A percentile compares a stretch with the other conserved stretches of the same genome.
phyloP scores from a whole-genome alignment of 1,140 invertebrate species.

The Druon quercuslanigerum region DNA sequence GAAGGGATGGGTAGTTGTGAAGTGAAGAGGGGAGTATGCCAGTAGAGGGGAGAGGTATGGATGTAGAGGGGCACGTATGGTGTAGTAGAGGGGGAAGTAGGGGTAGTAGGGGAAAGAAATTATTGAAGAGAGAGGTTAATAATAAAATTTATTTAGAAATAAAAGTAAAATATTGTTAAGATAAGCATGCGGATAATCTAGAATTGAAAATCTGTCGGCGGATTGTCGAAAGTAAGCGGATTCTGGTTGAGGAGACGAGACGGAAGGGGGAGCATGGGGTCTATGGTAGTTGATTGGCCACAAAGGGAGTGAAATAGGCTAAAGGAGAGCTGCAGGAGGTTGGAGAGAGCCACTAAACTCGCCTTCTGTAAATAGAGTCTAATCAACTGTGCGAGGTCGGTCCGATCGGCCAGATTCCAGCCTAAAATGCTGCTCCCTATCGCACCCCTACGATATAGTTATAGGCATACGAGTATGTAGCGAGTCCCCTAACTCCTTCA shows the following conservation, averaged over 20 bases:
- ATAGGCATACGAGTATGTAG: slow-evolving; percentile 33
- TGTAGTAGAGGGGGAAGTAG: too few species aligned
- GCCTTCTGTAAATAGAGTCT: slow-evolving; percentile 74
- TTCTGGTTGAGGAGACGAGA: slow-evolving; percentile 51
- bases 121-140: too few species aligned
- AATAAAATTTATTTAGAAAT: too few species aligned
- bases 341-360: slow-evolving; percentile 67
- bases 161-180: background rate
- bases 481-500: slow-evolving; percentile 49
- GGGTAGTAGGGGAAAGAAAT: too few species aligned
- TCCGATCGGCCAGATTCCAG: slow-evolving; percentile 72
- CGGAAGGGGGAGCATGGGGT: slow-evolving; percentile 57
- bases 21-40: too few species aligned
- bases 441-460: slow-evolving; percentile 49
- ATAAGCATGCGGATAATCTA: slow-evolving; percentile 18
- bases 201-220: slow-evolving; percentile 25
- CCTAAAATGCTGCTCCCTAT: slow-evolving; percentile 61
- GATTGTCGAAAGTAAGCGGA: background rate
- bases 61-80: too few species aligned
- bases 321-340: slow-evolving; percentile 62
- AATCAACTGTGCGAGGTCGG: slow-evolving; percentile 72
- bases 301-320: slow-evolving; percentile 72
- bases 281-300: slow-evolving; percentile 73
- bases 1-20: too few species aligned
- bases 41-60: too few species aligned